These are phyloP conservation scores for Peucedramus taeniatus DNA, from an alignment of 2,113 vertebrate genomes.

Conservation along the genomic window DNA sequence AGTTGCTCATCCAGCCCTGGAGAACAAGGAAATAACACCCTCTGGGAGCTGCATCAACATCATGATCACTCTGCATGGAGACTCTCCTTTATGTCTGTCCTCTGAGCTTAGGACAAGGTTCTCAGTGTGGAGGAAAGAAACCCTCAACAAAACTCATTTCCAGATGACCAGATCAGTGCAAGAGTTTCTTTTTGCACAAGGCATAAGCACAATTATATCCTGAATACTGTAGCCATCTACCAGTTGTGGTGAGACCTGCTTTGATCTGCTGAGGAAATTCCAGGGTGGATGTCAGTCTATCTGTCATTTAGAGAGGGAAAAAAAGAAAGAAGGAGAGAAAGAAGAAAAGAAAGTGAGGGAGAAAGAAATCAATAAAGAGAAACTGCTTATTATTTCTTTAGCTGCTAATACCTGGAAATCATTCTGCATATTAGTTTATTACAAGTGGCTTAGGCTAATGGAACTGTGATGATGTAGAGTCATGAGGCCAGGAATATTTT, in stretches of 20 bases:
- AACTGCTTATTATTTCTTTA: not conserved
- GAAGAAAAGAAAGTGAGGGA: rapidly evolving
- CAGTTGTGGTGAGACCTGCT: not conserved
- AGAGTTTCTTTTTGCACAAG: not conserved
- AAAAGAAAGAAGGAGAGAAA: not conserved
- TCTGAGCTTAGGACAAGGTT: not conserved
- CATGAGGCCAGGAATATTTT: not conserved
- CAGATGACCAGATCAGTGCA: not conserved
- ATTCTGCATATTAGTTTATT: not conserved
- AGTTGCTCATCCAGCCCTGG: not conserved
- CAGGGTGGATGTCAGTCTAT: not conserved
- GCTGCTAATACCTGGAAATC: not conserved
- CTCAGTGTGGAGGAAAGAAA: not conserved
- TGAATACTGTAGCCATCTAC: not conserved
- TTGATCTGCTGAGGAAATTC: not conserved
- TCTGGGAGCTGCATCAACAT: not conserved
- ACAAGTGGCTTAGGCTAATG: not conserved
- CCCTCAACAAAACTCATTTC: not conserved
- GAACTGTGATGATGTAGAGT: not conserved
- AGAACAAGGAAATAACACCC: not conserved
- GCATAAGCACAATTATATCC: not conserved
- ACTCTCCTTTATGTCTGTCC: not conserved
- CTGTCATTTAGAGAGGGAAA: not conserved
- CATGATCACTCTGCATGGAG: not conserved
- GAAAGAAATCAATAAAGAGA: not conserved